Evolutionary conservation across 1,140 invertebrate species (phyloP).

Genomic region (Temnothorax longispinosus): DNA sequence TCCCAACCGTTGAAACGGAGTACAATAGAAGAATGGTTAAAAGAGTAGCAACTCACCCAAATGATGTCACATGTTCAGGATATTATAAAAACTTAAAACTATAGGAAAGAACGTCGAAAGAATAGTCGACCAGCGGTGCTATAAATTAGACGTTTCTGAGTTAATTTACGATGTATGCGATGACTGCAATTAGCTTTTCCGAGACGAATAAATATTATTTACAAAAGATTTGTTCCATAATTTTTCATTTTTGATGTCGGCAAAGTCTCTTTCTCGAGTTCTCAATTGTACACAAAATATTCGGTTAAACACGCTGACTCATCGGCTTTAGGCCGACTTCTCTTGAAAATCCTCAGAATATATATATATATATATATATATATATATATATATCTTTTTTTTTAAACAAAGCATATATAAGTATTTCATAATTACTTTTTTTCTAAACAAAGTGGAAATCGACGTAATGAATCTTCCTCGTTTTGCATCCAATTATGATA

Average conservation of each 20-base stretch:
- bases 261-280: background rate
- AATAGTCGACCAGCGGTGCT: background rate
- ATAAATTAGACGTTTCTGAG: background rate
- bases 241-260: background rate
- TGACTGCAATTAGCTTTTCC: background rate
- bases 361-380: too few species aligned
- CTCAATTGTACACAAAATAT: background rate
- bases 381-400: background rate
- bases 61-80: background rate
- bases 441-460: slow-evolving; percentile 14
- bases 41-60: background rate
- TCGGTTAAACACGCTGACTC: background rate
- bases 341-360: background rate
- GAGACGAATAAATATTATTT: background rate
- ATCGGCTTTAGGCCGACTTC: background rate
- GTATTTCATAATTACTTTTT: background rate
- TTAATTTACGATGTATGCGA: background rate
- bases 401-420: background rate
- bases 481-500: slow-evolving; percentile 23
- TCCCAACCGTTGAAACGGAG: background rate
- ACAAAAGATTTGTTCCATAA: background rate
- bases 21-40: background rate
- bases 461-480: background rate
- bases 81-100: background rate
- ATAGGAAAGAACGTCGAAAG: background rate